These are phyloP conservation scores for Bombylius discolor DNA, from an alignment of 2,888 invertebrate genomes.

Conservation along the genomic window DNA sequence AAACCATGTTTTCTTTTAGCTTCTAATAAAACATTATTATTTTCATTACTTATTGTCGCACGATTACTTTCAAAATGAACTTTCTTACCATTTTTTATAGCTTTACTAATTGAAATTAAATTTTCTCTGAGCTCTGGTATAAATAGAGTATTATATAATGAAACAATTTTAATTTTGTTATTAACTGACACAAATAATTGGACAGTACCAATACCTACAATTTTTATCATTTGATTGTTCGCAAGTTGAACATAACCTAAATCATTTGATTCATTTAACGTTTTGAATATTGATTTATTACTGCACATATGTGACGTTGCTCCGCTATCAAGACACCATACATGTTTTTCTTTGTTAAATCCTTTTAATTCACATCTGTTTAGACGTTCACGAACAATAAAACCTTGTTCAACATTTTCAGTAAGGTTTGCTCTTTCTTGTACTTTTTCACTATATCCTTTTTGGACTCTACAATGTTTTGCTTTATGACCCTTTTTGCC, in stretches of 20 bases:
- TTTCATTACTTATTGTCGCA: slow-evolving; percentile 2
- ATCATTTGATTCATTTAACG: not conserved
- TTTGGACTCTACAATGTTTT: slow-evolving; percentile 1
- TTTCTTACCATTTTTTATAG: slow-evolving; percentile 2
- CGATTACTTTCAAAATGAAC: slow-evolving; percentile 3
- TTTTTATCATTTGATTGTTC: not conserved
- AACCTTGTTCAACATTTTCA: too few relatives aligned
- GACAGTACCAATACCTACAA: not conserved
- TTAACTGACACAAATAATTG: not conserved
- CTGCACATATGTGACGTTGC: not conserved
- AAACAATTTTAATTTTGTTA: not conserved
- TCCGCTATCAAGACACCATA: not conserved
- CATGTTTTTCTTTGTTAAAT: not conserved
- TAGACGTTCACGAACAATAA: too few relatives aligned
- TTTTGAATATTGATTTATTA: not conserved
- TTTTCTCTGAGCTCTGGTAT: slow-evolving; percentile 3
- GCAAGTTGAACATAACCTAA: not conserved
- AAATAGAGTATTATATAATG: slow-evolving; percentile 2
- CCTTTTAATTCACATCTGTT: too few relatives aligned
- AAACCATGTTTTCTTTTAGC: not conserved
- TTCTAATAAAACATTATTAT: not conserved
- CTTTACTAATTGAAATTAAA: slow-evolving; percentile 7
- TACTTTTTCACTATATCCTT: too few relatives aligned
- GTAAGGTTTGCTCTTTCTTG: too few relatives aligned
- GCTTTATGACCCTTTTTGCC: slow-evolving; percentile 4